phyloP scores from a whole-genome alignment of 2,888 invertebrate genomes.

The Drosophila ustulata region DNA sequence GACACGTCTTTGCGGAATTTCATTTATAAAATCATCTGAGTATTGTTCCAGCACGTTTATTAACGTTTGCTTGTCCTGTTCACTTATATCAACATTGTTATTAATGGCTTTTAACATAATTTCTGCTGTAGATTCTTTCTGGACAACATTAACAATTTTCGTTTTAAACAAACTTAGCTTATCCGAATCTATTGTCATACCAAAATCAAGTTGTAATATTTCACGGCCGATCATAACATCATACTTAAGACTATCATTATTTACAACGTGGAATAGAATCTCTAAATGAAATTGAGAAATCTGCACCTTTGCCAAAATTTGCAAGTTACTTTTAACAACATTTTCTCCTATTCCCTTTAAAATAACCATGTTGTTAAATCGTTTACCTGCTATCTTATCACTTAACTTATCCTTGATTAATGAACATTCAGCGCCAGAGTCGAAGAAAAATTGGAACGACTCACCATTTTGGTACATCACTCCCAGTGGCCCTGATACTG shows the following conservation, averaged over 20 bases:
- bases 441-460: background rate
- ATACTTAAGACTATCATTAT: conserved; percentile 12
- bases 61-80: too few relatives aligned
- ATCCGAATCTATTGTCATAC: too few relatives aligned
- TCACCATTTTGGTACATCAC: conserved; percentile 17
- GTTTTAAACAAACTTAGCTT: too few relatives aligned
- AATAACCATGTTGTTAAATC: conserved; percentile 1
- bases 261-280: conserved; percentile 24
- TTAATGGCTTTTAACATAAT: too few relatives aligned
- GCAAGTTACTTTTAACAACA: background rate
- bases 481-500: conserved; percentile 6
- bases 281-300: conserved; percentile 29
- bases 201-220: too few relatives aligned
- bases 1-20: background rate
- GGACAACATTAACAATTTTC: too few relatives aligned
- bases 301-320: conserved; percentile 11
- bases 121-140: too few relatives aligned
- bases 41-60: background rate
- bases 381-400: conserved; percentile 14
- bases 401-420: conserved; percentile 9
- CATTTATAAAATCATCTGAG: background rate
- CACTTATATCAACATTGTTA: too few relatives aligned
- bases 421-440: background rate
- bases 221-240: too few relatives aligned
- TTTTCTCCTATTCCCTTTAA: conserved; percentile 28